Evolutionary conservation across 1,140 invertebrate species (phyloP), one percentile per base, ranked within the genome.

Genomic region (Trigoniulus corallinus): DNA sequence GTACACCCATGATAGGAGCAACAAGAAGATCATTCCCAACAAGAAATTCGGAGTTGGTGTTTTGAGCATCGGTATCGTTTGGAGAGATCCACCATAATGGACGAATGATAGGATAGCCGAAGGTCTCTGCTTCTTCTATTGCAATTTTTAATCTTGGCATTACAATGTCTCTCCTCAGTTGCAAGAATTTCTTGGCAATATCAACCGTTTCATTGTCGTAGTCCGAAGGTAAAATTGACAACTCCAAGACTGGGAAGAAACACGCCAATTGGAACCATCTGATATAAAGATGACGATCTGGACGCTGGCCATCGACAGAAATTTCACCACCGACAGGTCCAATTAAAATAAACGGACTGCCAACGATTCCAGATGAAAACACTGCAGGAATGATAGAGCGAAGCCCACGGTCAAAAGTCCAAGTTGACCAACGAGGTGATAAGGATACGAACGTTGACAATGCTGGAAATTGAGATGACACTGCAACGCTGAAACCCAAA

Each of bases 221-320:
- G 58, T 87, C 82, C 60, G 81, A 88, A 0, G 92, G 91, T 3
- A 88, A 64, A 59, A 88, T 78, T 0, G 85, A 88, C 57, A 92
- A 93, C 61, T 92, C 82, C 61, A 96, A 83, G 0, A 89, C 82
- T 0, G 92, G 88, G 43, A 97, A 61, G 61, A 95, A 95, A 0
- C 85, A 82, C n/a, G 84, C 81, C 52, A 91, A 67, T 62, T 95
- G 85, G n/a, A 95, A 64, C 93, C 93, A 98, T 45, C 93, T 72
- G 44, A 93, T 80, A 60, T 88, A 97, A 4, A 98, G 67, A 61
- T 97, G 88, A 55, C 78, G 75, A 48, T 88, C 82, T 0, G 86
- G 84, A 15, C 86, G 58, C 34, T 20, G 20, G 1, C 15, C 27
- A 23, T 49, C 24, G 15, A 42, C 22, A 12, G 23, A 46, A 41